phyloP scores from a whole-genome alignment of 2,113 vertebrate species.

The Bufo gargarizans region DNA sequence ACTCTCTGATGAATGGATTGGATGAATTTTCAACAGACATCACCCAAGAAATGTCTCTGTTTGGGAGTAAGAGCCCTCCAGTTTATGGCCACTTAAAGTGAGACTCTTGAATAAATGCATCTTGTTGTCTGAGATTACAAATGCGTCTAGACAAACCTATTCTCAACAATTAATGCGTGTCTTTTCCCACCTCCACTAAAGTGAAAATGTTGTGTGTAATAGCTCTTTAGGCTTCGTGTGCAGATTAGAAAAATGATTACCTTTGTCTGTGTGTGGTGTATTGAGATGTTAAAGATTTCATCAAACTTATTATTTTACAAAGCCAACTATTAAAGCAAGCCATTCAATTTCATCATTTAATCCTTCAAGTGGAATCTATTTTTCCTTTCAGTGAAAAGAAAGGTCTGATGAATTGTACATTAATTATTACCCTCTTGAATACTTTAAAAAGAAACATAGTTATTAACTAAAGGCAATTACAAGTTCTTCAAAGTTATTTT shows the following conservation, averaged over 20 bases:
- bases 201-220: slow-evolving; percentile 27
- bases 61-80: neutral
- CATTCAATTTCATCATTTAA: slow-evolving; percentile 48
- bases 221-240: slow-evolving; percentile 23
- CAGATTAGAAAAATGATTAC: slow-evolving; percentile 51
- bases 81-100: slow-evolving; percentile 15
- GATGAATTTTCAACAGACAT: too few relatives aligned
- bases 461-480: slow-evolving; percentile 27
- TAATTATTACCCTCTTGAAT: slow-evolving; percentile 27
- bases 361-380: slow-evolving; percentile 50
- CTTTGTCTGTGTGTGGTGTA: slow-evolving; percentile 43
- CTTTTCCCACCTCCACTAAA: slow-evolving; percentile 31
- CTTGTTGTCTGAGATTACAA: slow-evolving; percentile 11
- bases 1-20: neutral
- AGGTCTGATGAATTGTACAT: slow-evolving; percentile 21
- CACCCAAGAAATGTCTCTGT: neutral
- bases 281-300: slow-evolving; percentile 47
- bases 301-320: slow-evolving; percentile 53
- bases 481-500: neutral
- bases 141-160: slow-evolving; percentile 45
- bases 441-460: slow-evolving; percentile 42
- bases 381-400: slow-evolving; percentile 25
- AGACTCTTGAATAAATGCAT: neutral
- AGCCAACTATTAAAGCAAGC: slow-evolving; percentile 32
- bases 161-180: slow-evolving; percentile 22